Evolutionary conservation across 2,113 vertebrate species (phyloP).

Genomic region (Pollachius pollachius): DNA sequence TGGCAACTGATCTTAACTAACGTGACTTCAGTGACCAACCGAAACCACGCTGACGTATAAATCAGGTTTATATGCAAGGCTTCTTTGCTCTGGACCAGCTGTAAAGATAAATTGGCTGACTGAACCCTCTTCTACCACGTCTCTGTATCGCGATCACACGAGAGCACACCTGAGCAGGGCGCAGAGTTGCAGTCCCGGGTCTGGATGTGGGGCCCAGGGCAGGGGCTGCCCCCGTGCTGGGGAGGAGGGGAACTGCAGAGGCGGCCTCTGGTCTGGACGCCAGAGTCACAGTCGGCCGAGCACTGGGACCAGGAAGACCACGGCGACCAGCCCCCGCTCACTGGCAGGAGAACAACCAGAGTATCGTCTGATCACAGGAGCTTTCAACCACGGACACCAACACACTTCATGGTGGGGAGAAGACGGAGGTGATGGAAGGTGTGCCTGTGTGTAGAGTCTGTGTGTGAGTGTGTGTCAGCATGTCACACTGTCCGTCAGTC

Average conservation of each 20-base stretch:
- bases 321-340: slow-evolving; percentile 72
- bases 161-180: slow-evolving; percentile 75
- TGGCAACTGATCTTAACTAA: no score
- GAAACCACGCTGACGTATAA: no score
- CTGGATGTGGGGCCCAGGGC: slow-evolving; percentile 81
- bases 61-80: no score
- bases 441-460: no score
- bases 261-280: slow-evolving; percentile 78
- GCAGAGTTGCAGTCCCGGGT: slow-evolving; percentile 82
- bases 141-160: no score
- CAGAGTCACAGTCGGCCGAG: slow-evolving; percentile 78
- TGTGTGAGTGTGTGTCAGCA: no score
- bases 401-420: neutral
- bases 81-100: no score
- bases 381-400: neutral
- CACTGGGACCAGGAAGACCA: slow-evolving; percentile 83
- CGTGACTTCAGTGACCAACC: no score
- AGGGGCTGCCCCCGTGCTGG: slow-evolving; percentile 59
- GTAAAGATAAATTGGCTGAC: no score
- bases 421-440: no score
- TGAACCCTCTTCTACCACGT: no score
- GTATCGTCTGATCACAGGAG: neutral
- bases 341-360: slow-evolving; percentile 47
- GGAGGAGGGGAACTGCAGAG: slow-evolving; percentile 69
- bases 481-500: no score